Percentiles rank a stretch among this genome's conserved stretches.
These are phyloP conservation scores for Kobus ellipsiprymnus DNA, from an alignment of 2,113 vertebrate species.

Conservation along the genomic window DNA sequence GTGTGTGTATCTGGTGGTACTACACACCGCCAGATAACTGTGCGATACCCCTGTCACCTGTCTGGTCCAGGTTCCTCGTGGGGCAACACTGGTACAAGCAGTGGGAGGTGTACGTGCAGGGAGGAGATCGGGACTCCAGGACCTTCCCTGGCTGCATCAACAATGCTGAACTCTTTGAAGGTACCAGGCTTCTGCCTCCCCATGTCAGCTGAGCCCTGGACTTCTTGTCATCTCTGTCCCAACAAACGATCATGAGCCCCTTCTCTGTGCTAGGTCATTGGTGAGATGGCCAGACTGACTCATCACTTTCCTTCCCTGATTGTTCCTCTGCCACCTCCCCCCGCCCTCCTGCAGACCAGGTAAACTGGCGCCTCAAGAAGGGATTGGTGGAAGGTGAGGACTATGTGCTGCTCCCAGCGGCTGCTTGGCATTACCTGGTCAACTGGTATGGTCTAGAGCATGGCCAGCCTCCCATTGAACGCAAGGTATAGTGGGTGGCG, in stretches of 20 bases:
- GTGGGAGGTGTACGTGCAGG: constrained; percentile 86
- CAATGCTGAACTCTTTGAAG: constrained; percentile 86
- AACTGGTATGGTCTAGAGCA: constrained; percentile 83
- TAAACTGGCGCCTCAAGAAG: constrained; percentile 84
- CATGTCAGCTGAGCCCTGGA: not conserved
- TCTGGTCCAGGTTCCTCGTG: constrained; percentile 84
- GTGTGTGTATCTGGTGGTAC: not conserved
- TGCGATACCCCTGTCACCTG: not conserved
- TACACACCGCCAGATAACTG: not conserved
- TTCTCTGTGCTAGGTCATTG: not conserved
- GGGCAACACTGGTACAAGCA: constrained; percentile 85
- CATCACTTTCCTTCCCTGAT: not conserved
- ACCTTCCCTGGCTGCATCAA: constrained; percentile 86
- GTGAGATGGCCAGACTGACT: constrained; percentile 6
- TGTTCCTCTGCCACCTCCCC: not conserved
- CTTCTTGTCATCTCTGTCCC: constrained; percentile 9
- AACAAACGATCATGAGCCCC: not conserved
- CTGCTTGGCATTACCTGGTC: constrained; percentile 84
- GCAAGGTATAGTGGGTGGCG: constrained; percentile 79
- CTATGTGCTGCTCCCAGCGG: constrained; percentile 82
- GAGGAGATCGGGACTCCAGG: constrained; percentile 82
- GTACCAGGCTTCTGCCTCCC: constrained; percentile 69
- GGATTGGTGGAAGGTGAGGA: constrained; percentile 86
- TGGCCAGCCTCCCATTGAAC: constrained; percentile 83
- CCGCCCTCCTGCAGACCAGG: constrained; percentile 74